Conservation (phyloP, 2,797 vertebrate genomes). For the Corythornis leucogaster region DNA sequence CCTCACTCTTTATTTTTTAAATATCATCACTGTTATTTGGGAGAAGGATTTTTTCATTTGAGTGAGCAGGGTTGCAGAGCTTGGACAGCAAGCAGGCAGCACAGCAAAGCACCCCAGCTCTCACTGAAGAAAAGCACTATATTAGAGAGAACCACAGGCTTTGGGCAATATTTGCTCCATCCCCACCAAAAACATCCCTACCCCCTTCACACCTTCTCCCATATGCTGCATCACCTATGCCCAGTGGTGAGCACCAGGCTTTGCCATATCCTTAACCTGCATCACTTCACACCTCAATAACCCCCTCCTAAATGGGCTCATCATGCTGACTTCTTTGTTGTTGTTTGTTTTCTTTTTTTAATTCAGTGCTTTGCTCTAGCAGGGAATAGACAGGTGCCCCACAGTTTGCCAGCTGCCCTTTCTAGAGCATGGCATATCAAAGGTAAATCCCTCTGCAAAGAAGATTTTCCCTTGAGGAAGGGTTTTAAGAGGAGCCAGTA, state of each 20-base stretch:
- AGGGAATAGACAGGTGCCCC: not conserved
- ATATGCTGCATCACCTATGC: not conserved
- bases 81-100: not conserved
- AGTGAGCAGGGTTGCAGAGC: not conserved
- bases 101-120: not conserved
- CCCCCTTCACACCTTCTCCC: not conserved
- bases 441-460: not conserved
- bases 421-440: not conserved
- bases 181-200: not conserved
- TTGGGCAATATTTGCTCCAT: not conserved
- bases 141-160: not conserved
- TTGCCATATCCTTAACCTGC: rapidly evolving
- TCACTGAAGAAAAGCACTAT: rapidly evolving
- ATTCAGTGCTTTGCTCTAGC: not conserved
- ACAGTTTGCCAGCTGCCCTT: not conserved
- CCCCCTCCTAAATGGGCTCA: not conserved
- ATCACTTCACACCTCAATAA: not conserved
- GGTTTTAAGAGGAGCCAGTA: not conserved
- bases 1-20: not conserved
- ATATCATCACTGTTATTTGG: not conserved
- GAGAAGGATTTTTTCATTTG: not conserved
- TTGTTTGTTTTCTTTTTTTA: not conserved
- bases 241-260: rapidly evolving
- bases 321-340: not conserved
- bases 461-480: not conserved